phyloP scores from a whole-genome alignment of 2,888 invertebrate genomes.

The Zygogramma bicolorata region DNA sequence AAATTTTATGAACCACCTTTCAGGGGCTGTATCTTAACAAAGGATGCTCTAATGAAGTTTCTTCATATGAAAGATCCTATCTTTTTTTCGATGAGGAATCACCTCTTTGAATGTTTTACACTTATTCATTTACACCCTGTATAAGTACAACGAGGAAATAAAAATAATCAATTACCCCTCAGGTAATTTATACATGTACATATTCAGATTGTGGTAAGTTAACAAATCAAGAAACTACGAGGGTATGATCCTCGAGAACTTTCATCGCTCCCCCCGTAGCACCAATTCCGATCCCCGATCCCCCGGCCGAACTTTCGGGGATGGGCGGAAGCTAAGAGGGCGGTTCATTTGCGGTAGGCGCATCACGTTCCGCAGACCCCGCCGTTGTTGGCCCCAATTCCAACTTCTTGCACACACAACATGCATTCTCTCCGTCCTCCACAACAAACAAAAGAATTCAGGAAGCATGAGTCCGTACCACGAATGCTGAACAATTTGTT shows the following conservation, averaged over 20 bases:
- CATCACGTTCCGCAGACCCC: constrained; percentile 31
- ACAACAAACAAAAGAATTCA: constrained; percentile 24
- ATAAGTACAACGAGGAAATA: no score
- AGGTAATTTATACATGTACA: no score
- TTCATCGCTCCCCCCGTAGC: background rate
- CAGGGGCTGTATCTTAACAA: no score
- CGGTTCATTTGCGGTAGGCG: constrained; percentile 26
- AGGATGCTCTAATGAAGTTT: no score
- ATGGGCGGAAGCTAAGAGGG: background rate
- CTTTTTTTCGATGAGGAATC: no score
- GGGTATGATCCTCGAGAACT: background rate
- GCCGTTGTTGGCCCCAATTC: constrained; percentile 30
- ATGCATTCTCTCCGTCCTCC: constrained; percentile 31
- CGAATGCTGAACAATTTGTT: background rate
- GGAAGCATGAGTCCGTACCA: background rate
- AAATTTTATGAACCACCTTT: no score
- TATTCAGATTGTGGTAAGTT: no score
- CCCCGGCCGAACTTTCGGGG: background rate
- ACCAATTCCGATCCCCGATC: background rate
- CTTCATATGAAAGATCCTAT: no score
- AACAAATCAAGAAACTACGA: no score
- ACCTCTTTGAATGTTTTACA: no score
- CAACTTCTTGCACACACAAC: constrained; percentile 37
- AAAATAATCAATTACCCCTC: no score
- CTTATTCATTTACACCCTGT: no score